Evolutionary conservation across 37 sponge, comb jelly and placozoan species (phyloP).

Genomic region (Cladorhizidae sp.): DNA sequence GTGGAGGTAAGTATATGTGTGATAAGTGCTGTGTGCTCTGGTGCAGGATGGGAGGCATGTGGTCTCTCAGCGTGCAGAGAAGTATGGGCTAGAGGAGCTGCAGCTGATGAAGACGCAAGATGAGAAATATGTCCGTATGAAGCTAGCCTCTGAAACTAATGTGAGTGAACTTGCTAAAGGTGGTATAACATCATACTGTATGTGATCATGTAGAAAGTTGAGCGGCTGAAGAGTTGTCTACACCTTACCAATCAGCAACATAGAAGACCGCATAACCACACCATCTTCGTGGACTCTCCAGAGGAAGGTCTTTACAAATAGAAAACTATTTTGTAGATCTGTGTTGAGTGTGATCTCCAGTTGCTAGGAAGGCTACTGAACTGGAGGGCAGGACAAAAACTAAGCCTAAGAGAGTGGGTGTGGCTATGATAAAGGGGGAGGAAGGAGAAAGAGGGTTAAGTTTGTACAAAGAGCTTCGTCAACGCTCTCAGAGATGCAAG

Average conservation of each 20-base stretch:
- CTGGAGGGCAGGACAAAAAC: not conserved
- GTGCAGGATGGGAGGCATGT: slow-evolving; percentile 72
- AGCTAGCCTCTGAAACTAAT: slow-evolving; percentile 68
- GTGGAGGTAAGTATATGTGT: not conserved
- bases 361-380: not conserved
- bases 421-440: not conserved
- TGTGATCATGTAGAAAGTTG: slow-evolving; percentile 57
- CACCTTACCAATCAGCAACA: slow-evolving; percentile 15
- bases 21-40: not conserved
- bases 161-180: slow-evolving; percentile 15
- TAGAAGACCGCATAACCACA: slow-evolving; percentile 44
- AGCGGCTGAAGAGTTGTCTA: slow-evolving; percentile 46
- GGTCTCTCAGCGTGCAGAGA: slow-evolving; percentile 51
- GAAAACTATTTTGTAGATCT: not conserved
- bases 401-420: not conserved
- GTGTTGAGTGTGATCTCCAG: not conserved
- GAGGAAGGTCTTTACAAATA: not conserved
- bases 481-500: slow-evolving; percentile 43
- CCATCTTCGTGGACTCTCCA: slow-evolving; percentile 68
- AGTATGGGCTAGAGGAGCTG: slow-evolving; percentile 64
- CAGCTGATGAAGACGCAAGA: slow-evolving; percentile 90
- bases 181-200: not conserved
- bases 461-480: slow-evolving; percentile 59
- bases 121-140: slow-evolving; percentile 83
- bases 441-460: not conserved